Percentiles rank a stretch among this genome's conserved stretches.
Conservation (phyloP, 2,113 vertebrate species). For the Talpa occidentalis region DNA sequence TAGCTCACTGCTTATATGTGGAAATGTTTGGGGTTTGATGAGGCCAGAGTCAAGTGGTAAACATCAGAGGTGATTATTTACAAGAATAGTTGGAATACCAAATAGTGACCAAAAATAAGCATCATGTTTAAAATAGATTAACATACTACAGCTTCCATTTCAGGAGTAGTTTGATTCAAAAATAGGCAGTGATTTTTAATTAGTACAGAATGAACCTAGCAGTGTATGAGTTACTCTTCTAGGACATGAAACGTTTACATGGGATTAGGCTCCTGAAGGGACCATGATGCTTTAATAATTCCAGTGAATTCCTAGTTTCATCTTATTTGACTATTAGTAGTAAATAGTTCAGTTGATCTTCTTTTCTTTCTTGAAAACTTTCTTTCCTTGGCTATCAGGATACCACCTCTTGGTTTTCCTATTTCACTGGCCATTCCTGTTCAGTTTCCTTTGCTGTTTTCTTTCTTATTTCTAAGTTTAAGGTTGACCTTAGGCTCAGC, state of each 20-base stretch:
- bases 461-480: slow-evolving; percentile 8
- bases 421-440: not conserved
- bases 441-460: not conserved
- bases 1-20: slow-evolving; percentile 41
- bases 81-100: slow-evolving; percentile 76
- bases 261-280: slow-evolving; percentile 20
- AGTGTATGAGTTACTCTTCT: slow-evolving; percentile 13
- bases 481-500: not conserved
- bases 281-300: not conserved
- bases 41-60: slow-evolving; percentile 70
- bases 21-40: slow-evolving; percentile 57
- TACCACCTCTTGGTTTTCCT: slow-evolving; percentile 5
- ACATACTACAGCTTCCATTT: slow-evolving; percentile 74
- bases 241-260: slow-evolving; percentile 8
- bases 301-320: not conserved
- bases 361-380: not conserved
- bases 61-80: slow-evolving; percentile 76
- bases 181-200: slow-evolving; percentile 71
- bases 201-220: slow-evolving; percentile 47
- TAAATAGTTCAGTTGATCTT: not conserved
- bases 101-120: slow-evolving; percentile 75
- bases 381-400: not conserved
- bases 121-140: slow-evolving; percentile 74
- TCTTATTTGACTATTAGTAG: not conserved
- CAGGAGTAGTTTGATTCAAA: slow-evolving; percentile 71